Evolutionary conservation across 2,888 invertebrate genomes (phyloP).

Genomic region (Plemyria rubiginata): DNA sequence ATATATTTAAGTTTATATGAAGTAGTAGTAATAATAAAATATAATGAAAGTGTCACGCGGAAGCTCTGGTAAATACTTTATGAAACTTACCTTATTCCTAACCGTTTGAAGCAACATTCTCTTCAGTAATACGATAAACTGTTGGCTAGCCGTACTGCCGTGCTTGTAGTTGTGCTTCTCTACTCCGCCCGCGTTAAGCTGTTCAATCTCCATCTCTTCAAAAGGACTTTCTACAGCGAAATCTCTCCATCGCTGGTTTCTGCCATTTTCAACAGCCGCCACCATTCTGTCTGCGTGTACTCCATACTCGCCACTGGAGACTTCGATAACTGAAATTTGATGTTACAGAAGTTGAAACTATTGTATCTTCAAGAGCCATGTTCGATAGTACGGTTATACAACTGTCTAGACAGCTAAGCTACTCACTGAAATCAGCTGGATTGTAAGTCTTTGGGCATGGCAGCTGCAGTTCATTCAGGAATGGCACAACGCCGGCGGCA

Average conservation of each 20-base stretch:
- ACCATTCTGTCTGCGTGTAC: slow-evolving; percentile 89
- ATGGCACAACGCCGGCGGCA: slow-evolving; percentile 91
- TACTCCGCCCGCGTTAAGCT: slow-evolving; percentile 70
- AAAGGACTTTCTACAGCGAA: slow-evolving; percentile 54
- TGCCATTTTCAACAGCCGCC: slow-evolving; percentile 87
- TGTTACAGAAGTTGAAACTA: not conserved
- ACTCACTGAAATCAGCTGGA: slow-evolving; percentile 97
- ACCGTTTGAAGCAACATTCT: slow-evolving; percentile 91
- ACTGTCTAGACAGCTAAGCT: not conserved
- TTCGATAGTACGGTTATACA: not conserved
- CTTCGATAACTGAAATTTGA: slow-evolving; percentile 88
- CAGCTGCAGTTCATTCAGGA: slow-evolving; percentile 89
- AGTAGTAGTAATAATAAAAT: too few species aligned
- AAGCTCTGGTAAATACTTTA: not conserved
- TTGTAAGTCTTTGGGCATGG: slow-evolving; percentile 97
- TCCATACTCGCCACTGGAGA: slow-evolving; percentile 92
- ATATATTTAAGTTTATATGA: too few species aligned
- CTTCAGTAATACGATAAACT: slow-evolving; percentile 87
- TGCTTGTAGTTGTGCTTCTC: slow-evolving; percentile 82
- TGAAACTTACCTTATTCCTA: slow-evolving; percentile 86
- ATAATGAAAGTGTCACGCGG: too few species aligned
- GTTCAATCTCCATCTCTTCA: slow-evolving; percentile 69
- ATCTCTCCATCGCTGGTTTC: slow-evolving; percentile 81
- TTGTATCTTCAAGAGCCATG: not conserved
- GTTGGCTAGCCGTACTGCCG: slow-evolving; percentile 86